phyloP scores from a whole-genome alignment of 2,797 vertebrate species.

The Erethizon dorsatum region DNA sequence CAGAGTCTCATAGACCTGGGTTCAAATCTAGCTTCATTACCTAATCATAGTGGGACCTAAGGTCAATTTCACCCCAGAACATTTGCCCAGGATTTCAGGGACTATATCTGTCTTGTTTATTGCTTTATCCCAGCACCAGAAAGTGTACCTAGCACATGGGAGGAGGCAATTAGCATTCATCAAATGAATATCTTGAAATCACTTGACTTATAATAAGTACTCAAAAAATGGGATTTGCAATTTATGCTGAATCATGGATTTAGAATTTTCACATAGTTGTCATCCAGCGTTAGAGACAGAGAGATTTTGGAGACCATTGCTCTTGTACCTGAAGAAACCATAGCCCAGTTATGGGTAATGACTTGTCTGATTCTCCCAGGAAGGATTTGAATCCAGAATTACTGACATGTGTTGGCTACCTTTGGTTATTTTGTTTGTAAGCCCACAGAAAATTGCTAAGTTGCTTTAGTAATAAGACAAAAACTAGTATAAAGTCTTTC shows the following conservation, averaged over 20 bases:
- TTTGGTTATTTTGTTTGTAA: not conserved
- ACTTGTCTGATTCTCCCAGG: not conserved
- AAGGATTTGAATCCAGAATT: not conserved
- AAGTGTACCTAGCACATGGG: not conserved
- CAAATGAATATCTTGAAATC: not conserved
- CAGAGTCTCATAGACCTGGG: not conserved
- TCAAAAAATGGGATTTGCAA: not conserved
- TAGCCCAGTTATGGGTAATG: not conserved
- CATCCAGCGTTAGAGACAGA: not conserved
- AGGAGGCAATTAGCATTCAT: not conserved
- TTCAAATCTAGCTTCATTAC: not conserved
- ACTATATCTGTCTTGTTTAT: not conserved
- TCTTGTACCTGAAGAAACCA: not conserved
- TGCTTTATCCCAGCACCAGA: not conserved
- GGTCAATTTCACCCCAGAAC: not conserved
- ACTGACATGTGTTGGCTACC: not conserved
- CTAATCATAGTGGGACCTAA: not conserved
- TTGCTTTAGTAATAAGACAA: slow-evolving; percentile 9
- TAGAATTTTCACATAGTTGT: not conserved
- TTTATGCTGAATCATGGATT: not conserved
- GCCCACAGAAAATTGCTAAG: not conserved
- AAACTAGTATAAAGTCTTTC: not conserved
- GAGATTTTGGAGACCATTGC: not conserved
- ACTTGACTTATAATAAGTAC: not conserved
- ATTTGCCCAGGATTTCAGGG: not conserved